phyloP scores from a whole-genome alignment of 2,113 vertebrate species.

The Himantopus leucocephalus region DNA sequence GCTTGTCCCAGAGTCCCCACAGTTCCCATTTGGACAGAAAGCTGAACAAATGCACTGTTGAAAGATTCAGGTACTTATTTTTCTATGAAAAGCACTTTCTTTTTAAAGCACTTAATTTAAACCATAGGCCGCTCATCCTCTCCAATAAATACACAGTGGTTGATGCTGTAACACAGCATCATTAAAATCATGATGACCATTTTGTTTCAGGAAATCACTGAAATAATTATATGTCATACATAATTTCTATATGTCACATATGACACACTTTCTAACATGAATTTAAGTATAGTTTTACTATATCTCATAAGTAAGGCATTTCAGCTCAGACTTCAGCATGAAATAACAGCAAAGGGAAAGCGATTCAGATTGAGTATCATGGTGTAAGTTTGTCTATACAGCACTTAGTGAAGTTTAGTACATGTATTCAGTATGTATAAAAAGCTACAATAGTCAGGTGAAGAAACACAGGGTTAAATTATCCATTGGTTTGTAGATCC shows the following conservation, averaged over 20 bases:
- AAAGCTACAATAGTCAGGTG: background rate
- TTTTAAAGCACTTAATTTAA: background rate
- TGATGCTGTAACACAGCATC: background rate
- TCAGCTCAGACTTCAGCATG: background rate
- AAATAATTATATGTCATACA: background rate
- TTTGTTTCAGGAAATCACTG: background rate
- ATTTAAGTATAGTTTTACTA: background rate
- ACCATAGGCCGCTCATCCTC: background rate
- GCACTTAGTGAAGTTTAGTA: background rate
- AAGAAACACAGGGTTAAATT: background rate
- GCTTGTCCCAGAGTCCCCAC: slow-evolving; percentile 76
- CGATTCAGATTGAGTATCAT: background rate
- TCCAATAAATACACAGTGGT: background rate
- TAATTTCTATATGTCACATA: no score
- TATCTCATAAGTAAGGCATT: background rate
- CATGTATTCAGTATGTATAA: background rate
- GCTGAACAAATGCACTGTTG: slow-evolving; percentile 76
- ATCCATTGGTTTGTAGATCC: background rate
- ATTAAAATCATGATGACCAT: background rate
- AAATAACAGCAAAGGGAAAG: background rate
- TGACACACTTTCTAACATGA: background rate
- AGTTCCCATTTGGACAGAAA: slow-evolving; percentile 81
- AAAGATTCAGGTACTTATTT: background rate
- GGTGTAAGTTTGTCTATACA: background rate
- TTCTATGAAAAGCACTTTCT: background rate